Conservation (phyloP, 2,113 vertebrate species). For the Hippoglossus stenolepis region DNA sequence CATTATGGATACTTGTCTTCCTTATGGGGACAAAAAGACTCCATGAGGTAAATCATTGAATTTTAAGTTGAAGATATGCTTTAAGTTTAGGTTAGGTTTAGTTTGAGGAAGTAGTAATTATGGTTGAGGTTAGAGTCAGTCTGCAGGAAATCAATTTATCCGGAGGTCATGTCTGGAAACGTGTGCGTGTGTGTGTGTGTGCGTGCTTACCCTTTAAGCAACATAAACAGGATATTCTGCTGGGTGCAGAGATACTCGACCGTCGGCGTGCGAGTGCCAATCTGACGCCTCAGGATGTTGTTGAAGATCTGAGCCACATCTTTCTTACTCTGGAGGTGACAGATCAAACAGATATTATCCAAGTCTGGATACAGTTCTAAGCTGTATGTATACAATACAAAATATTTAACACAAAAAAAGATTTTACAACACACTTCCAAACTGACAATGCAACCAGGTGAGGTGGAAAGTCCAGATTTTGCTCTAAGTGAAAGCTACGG, state of each 20-base stretch:
- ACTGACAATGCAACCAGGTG: neutral
- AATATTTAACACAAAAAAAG: neutral
- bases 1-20: no score
- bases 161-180: no score
- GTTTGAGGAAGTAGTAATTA: no score
- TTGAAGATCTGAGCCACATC: constrained; percentile 99
- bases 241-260: constrained; percentile 98
- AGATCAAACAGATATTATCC: neutral
- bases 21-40: no score
- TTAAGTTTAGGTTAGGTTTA: no score
- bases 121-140: no score
- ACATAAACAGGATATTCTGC: constrained; percentile 97
- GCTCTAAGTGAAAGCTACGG: neutral
- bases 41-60: no score
- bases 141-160: no score
- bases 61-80: no score
- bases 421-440: neutral
- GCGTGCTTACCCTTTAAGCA: constrained; percentile 92
- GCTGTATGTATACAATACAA: neutral
- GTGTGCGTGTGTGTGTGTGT: neutral
- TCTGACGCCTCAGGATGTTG: constrained; percentile 96
- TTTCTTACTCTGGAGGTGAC: constrained; percentile 90
- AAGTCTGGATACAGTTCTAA: neutral
- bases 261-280: constrained; percentile 95
- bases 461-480: neutral